phyloP scores from a whole-genome alignment of 2,888 invertebrate species.

The Diarsia rubi region DNA sequence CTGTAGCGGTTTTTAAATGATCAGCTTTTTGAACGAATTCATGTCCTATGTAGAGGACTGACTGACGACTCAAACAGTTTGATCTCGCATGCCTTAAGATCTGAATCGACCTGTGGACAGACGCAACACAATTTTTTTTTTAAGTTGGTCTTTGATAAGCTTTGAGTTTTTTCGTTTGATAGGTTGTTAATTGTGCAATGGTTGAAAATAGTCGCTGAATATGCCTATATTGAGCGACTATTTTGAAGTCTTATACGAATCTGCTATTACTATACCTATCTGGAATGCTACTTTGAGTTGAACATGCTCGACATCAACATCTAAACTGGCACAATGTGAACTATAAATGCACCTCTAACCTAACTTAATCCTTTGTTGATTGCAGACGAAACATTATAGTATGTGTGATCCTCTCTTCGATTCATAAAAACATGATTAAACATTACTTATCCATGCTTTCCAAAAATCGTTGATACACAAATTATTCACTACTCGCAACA shows the following conservation, averaged over 20 bases:
- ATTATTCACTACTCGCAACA: conserved; percentile 28
- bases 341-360: neutral
- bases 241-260: neutral
- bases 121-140: no score
- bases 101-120: neutral
- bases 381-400: neutral
- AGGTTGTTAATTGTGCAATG: neutral
- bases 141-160: neutral
- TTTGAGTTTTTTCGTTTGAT: neutral
- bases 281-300: neutral
- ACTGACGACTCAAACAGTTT: neutral
- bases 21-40: neutral
- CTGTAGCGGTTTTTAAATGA: neutral
- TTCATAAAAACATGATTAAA: neutral
- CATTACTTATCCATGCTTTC: neutral
- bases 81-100: neutral
- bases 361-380: neutral
- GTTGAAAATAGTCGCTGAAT: neutral
- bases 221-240: no score
- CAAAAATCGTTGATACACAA: neutral
- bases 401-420: neutral
- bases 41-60: neutral
- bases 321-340: neutral
- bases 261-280: neutral
- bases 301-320: neutral